A percentile compares a stretch with the other conserved stretches of the same genome.
Conservation (phyloP, 2,797 vertebrate species). For the Anguilla marmorata region DNA sequence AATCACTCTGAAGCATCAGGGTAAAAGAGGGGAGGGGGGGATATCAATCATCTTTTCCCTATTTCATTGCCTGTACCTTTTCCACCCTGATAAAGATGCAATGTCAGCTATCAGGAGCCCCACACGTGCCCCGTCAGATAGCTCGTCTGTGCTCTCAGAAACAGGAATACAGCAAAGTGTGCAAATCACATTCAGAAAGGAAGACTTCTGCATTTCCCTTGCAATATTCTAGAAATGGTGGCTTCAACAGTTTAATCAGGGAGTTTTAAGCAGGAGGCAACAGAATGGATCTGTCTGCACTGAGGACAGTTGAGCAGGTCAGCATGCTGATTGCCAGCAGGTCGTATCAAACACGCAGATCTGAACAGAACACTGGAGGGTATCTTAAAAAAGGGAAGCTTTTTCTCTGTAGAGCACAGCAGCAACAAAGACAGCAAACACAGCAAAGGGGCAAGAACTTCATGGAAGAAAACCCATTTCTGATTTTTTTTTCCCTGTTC, state of each 20-base stretch:
- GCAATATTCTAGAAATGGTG: background rate
- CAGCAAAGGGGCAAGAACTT: background rate
- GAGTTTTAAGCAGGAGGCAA: background rate
- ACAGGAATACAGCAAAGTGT: background rate
- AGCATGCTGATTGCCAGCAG: slow-evolving; percentile 18
- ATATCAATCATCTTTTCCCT: slow-evolving; percentile 7
- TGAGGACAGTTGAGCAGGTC: slow-evolving; percentile 25
- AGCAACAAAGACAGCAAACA: slow-evolving; percentile 23
- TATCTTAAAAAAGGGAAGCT: background rate
- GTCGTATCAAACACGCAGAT: slow-evolving; percentile 33
- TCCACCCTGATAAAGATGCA: background rate
- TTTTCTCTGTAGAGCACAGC: background rate
- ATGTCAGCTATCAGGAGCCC: background rate
- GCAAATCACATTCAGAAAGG: background rate
- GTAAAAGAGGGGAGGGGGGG: background rate
- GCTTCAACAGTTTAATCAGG: background rate
- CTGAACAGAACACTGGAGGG: background rate
- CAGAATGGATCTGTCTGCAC: slow-evolving; percentile 18
- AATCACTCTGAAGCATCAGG: slow-evolving; percentile 37
- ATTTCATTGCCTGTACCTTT: background rate
- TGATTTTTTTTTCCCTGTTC: background rate
- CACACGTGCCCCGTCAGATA: background rate
- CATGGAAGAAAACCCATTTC: slow-evolving; percentile 29
- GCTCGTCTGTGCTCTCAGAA: background rate
- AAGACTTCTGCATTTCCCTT: background rate